Conservation (phyloP, 1,140 invertebrate genomes). For the Scaptomyza hsui region DNA sequence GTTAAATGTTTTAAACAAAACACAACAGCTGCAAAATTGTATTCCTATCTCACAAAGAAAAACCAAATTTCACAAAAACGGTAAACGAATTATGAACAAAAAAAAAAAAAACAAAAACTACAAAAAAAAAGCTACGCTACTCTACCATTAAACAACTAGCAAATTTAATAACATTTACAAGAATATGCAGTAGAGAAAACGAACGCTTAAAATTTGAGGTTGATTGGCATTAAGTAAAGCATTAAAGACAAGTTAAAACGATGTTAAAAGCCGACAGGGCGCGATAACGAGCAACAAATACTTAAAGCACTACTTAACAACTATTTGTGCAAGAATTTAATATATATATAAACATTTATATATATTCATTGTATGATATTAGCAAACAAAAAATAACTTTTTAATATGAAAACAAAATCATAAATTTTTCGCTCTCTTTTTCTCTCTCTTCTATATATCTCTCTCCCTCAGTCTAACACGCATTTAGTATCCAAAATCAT, state of each 20-base stretch:
- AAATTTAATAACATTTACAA: slow-evolving; percentile 61
- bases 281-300: slow-evolving; percentile 66
- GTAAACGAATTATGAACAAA: slow-evolving; percentile 82
- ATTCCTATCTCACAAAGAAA: slow-evolving; percentile 51
- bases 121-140: slow-evolving; percentile 53
- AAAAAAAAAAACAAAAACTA: slow-evolving; percentile 23
- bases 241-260: slow-evolving; percentile 67
- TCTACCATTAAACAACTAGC: slow-evolving; percentile 69
- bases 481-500: slow-evolving; percentile 49
- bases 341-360: slow-evolving; percentile 26
- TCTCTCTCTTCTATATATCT: slow-evolving; percentile 28
- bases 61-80: slow-evolving; percentile 45
- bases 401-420: slow-evolving; percentile 47
- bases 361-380: slow-evolving; percentile 77
- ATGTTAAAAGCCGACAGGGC: slow-evolving; percentile 82
- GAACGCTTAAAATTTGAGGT: slow-evolving; percentile 82
- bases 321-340: slow-evolving; percentile 60
- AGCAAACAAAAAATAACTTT: slow-evolving; percentile 55
- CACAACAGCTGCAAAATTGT: slow-evolving; percentile 73
- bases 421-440: slow-evolving; percentile 64
- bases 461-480: slow-evolving; percentile 32
- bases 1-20: slow-evolving; percentile 69
- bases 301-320: slow-evolving; percentile 54
- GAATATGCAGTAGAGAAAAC: slow-evolving; percentile 76
- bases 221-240: slow-evolving; percentile 81